These are phyloP conservation scores for Antheraea yamamai DNA, from an alignment of 2,888 invertebrate species.

Conservation along the genomic window DNA sequence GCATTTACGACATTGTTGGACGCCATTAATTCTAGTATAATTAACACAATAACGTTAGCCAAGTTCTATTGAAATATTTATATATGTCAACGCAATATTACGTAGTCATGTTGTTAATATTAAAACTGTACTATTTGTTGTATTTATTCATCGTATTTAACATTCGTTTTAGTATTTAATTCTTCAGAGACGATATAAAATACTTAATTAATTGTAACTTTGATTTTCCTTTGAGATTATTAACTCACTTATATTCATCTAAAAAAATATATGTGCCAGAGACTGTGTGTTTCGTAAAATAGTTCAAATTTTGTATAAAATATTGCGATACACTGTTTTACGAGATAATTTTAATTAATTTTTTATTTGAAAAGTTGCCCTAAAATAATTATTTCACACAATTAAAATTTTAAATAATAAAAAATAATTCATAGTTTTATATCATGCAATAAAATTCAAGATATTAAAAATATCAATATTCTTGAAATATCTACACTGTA, in stretches of 20 bases:
- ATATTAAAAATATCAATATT: too few relatives aligned
- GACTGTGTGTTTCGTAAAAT: neutral
- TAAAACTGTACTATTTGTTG: neutral
- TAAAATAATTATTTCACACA: neutral
- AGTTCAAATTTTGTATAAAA: neutral
- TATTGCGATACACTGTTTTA: neutral
- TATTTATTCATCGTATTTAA: neutral
- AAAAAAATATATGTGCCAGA: neutral
- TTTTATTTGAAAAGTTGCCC: neutral
- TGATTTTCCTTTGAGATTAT: neutral
- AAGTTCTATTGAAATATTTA: neutral
- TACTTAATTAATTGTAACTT: neutral
- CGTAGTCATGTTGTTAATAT: neutral
- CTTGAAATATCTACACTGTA: too few relatives aligned
- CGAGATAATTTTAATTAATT: neutral
- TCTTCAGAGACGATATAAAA: too few relatives aligned
- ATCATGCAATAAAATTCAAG: neutral
- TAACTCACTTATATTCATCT: neutral
- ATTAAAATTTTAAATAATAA: neutral
- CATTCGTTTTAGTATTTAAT: too few relatives aligned
- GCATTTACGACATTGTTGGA: conserved; percentile 16
- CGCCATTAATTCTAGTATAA: neutral
- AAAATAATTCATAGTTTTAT: neutral
- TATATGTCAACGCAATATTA: neutral
- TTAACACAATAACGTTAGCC: neutral